Conservation (phyloP, 1,140 invertebrate species). For the Drosophila ironensis region DNA sequence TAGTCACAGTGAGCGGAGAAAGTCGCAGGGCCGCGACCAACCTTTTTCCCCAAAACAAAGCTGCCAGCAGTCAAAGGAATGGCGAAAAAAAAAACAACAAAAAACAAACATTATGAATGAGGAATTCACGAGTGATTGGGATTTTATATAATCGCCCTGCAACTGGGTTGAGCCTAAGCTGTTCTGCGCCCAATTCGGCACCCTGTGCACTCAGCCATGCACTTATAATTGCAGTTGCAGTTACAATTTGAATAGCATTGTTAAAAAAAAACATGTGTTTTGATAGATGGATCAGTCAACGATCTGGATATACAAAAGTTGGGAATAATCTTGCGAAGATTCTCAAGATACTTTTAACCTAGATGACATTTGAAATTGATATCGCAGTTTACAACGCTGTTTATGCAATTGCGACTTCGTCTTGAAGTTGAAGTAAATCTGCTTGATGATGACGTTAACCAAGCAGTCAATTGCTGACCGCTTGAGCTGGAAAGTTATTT, state of each 20-base stretch:
- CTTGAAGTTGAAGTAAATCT: no score
- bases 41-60: conserved; percentile 20
- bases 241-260: no score
- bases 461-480: no score
- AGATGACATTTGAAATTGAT: no score
- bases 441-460: no score
- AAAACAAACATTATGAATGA: no score
- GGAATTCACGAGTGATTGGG: conserved; percentile 56
- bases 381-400: no score
- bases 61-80: conserved; percentile 48
- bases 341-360: no score
- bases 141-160: conserved; percentile 19
- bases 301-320: no score
- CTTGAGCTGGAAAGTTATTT: not conserved
- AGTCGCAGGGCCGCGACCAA: conserved; percentile 36
- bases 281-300: not conserved
- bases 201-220: conserved; percentile 55
- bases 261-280: not conserved
- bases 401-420: no score
- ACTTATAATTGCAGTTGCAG: conserved; percentile 78
- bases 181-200: conserved; percentile 3
- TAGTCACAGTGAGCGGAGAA: conserved; percentile 74
- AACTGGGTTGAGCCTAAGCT: conserved; percentile 2
- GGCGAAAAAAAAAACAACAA: conserved; percentile 17
- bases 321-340: no score